phyloP scores from a whole-genome alignment of 2,888 invertebrate species.

The Caenorhabditis angaria region DNA sequence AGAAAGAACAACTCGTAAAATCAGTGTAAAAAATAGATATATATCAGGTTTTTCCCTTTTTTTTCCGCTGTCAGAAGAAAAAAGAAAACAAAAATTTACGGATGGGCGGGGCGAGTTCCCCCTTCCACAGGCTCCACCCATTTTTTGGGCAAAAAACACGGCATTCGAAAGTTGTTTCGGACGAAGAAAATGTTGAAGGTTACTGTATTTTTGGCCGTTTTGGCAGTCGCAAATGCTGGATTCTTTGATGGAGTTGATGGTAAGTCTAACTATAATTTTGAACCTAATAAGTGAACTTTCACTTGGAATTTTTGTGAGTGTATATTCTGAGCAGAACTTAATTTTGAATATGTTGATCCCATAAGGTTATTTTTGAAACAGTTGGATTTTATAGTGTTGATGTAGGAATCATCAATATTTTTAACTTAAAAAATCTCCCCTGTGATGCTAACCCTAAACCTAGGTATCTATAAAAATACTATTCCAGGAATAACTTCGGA shows the following conservation, averaged over 20 bases:
- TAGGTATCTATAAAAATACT: background rate
- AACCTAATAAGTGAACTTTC: no score
- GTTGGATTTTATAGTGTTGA: no score
- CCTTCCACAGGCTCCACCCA: slow-evolving; percentile 13
- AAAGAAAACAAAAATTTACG: background rate
- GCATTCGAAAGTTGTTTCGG: slow-evolving; percentile 2
- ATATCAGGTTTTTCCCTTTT: background rate
- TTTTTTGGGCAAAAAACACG: slow-evolving; percentile 9
- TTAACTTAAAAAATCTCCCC: no score
- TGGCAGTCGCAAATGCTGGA: slow-evolving; percentile 31
- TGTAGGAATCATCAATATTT: no score
- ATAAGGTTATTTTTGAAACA: no score
- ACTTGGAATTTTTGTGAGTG: no score
- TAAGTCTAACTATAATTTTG: slow-evolving; percentile 9
- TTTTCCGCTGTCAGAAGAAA: background rate
- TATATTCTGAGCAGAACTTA: no score
- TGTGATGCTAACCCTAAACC: no score
- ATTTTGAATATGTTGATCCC: no score
- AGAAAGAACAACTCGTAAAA: background rate
- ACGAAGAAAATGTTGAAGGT: slow-evolving; percentile 14
- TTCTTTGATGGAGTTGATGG: slow-evolving; percentile 51
- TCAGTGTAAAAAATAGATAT: slow-evolving; percentile 2
- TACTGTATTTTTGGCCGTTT: slow-evolving; percentile 20
- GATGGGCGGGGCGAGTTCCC: no score
- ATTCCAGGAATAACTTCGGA: slow-evolving; percentile 35